A percentile compares a stretch with the other conserved stretches of the same genome.
Evolutionary conservation across 2,888 invertebrate genomes (phyloP).

Genomic region (Andrena dorsata): DNA sequence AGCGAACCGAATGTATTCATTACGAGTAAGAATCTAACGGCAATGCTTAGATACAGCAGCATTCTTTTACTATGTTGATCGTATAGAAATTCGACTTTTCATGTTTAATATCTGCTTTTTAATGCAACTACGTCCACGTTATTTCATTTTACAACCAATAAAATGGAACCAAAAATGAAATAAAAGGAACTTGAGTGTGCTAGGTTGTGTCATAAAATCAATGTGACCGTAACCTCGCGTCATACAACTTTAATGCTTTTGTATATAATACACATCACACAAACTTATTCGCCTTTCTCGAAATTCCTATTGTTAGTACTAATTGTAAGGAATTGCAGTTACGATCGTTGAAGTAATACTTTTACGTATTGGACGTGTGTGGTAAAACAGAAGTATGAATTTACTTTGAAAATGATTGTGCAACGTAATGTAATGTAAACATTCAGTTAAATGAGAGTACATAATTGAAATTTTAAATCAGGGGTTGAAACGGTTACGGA

Average conservation of each 20-base stretch:
- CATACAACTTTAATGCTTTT: conserved; percentile 3
- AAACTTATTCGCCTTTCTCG: background rate
- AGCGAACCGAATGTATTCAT: conserved; percentile 13
- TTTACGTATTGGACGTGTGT: too few relatives aligned
- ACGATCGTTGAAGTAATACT: background rate
- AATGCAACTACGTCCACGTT: background rate
- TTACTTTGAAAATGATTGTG: too few relatives aligned
- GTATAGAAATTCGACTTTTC: background rate
- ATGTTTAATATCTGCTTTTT: background rate
- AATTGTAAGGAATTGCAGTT: too few relatives aligned
- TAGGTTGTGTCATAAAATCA: background rate
- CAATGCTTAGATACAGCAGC: background rate
- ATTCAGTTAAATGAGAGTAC: too few relatives aligned
- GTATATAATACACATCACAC: background rate
- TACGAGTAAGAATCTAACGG: conserved; percentile 24
- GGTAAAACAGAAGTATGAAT: too few relatives aligned
- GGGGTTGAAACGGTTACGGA: too few relatives aligned
- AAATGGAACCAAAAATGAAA: background rate
- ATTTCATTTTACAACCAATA: background rate
- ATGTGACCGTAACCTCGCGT: conserved; percentile 7
- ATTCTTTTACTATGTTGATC: background rate
- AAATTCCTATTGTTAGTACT: too few relatives aligned
- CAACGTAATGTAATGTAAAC: too few relatives aligned
- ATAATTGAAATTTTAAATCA: too few relatives aligned
- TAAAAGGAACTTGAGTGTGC: background rate